These are phyloP conservation scores for Reticulitermes lucifugus DNA, from an alignment of 2,888 invertebrate genomes.

Conservation along the genomic window DNA sequence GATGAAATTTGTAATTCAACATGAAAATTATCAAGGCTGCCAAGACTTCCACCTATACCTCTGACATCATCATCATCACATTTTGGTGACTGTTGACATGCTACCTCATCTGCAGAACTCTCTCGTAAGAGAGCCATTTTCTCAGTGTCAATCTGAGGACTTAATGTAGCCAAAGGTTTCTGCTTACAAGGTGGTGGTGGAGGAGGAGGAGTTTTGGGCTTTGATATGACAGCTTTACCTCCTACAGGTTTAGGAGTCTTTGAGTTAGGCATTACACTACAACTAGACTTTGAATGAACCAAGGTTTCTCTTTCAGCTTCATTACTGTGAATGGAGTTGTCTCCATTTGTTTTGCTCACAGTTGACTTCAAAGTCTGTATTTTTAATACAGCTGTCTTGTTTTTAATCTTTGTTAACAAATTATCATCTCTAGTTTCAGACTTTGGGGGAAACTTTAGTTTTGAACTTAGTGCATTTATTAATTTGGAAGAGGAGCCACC, in stretches of 20 bases:
- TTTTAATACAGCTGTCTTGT: slow-evolving; percentile 54
- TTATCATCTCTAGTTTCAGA: slow-evolving; percentile 48
- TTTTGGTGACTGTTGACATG: neutral
- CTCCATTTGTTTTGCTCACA: slow-evolving; percentile 17
- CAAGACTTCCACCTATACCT: slow-evolving; percentile 22
- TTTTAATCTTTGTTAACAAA: slow-evolving; percentile 55
- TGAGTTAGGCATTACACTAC: slow-evolving; percentile 4
- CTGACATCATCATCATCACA: neutral
- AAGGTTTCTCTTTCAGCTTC: slow-evolving; percentile 41
- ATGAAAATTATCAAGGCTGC: slow-evolving; percentile 45
- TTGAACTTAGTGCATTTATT: slow-evolving; percentile 23
- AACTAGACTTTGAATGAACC: slow-evolving; percentile 28
- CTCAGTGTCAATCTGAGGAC: slow-evolving; percentile 37
- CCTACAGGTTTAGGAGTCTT: slow-evolving; percentile 42
- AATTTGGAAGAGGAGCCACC: slow-evolving; percentile 53
- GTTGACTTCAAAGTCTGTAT: slow-evolving; percentile 49
- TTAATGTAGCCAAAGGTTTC: neutral
- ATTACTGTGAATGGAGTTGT: neutral
- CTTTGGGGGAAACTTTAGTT: slow-evolving; percentile 42
- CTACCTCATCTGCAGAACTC: slow-evolving; percentile 6
- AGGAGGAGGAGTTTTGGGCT: slow-evolving; percentile 59
- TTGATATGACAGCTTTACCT: slow-evolving; percentile 51
- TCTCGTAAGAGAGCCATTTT: slow-evolving; percentile 45
- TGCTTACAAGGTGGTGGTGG: slow-evolving; percentile 54
- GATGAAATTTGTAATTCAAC: slow-evolving; percentile 40